A percentile compares a stretch with the other conserved stretches of the same genome.
Conservation (phyloP, 2,888 invertebrate genomes). For the Dasysyrphus albostriatus region DNA sequence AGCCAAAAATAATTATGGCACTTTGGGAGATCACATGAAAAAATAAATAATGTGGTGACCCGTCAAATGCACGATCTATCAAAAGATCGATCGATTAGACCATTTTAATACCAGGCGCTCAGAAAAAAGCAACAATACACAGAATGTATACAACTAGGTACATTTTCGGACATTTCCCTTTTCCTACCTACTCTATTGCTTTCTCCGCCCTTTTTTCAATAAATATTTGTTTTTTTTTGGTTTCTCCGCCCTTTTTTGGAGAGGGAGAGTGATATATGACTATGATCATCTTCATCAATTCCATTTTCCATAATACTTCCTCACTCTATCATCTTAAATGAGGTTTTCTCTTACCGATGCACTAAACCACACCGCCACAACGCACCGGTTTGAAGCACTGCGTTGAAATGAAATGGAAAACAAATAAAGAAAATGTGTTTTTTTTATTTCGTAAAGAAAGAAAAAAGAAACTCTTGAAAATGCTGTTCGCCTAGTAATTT, state of each 20-base stretch:
- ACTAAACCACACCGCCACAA: not conserved
- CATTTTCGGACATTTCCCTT: not conserved
- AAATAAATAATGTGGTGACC: not conserved
- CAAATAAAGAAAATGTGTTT: not conserved
- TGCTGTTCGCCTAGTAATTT: constrained; percentile 17
- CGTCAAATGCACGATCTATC: constrained; percentile 20
- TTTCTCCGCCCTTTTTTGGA: constrained; percentile 5
- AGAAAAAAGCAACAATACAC: not conserved
- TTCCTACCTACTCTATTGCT: not conserved
- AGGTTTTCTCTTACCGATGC: not conserved
- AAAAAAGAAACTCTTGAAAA: not conserved
- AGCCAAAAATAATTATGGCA: too few relatives aligned
- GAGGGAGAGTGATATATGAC: not conserved
- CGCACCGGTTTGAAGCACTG: not conserved
- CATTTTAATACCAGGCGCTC: constrained; percentile 23
- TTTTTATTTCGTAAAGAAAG: not conserved
- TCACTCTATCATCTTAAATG: not conserved
- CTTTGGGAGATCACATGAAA: too few relatives aligned
- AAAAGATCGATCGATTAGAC: constrained; percentile 11
- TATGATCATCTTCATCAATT: not conserved
- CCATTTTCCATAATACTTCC: not conserved
- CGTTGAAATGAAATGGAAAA: not conserved
- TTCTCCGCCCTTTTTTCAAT: constrained; percentile 19
- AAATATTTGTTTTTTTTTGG: not conserved
- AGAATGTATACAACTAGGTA: not conserved